Base-by-base conservation (phyloP, 2,888 invertebrate species). In the Seladonia tumulorum region DNA sequence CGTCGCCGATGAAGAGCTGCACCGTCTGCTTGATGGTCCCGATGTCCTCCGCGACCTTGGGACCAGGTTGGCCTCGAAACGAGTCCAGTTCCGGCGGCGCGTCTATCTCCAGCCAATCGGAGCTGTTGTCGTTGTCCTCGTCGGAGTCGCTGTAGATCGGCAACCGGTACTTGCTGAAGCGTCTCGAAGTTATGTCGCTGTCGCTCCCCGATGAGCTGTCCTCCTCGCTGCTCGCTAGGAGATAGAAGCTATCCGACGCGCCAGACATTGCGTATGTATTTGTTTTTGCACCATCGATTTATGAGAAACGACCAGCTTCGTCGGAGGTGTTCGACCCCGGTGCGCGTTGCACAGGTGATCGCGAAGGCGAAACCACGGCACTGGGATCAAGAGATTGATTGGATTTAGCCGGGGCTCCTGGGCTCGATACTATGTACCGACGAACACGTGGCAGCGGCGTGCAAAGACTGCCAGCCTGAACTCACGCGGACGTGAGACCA, bases 401-500 rank as follows among this genome's bases (percentile, higher is more conserved):
- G 66, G 66, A 35, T 35, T 66, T 22, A 66, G 66, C 66, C 29
- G 18, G 66, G 18, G 66, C 16, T 35, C 16, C 35, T 22, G 35
- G 66, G 35, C 66, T 66, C 66, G 66, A 35, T 35, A 35, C 66
- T 39, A 7, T 35, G 2, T 22, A 66, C 35, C 18, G 66, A 35
- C 66, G 66, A 22, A 35, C 35, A 66, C 66, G 66, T 35, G 35
- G 39, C 22, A 29, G 18, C 66, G 66, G 35, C 63, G 63, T 63
- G 63, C 63, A 29, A 63, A 25, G 63, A 25, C 66, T 66, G 66
- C 35, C 4, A 66, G 35, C 35, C 10, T 22, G 18, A 35, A 66
- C 66, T 66, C 66, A 66, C 66, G 66, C 66, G 66, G 18, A 66
- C 66, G 66, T 66, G 66, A 66, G 66, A 66, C 66, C 66, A 66